A percentile compares a stretch with the other conserved stretches of the same genome.
Evolutionary conservation across 2,888 invertebrate species (phyloP).

Genomic region (Hirtodrosophila duncani): DNA sequence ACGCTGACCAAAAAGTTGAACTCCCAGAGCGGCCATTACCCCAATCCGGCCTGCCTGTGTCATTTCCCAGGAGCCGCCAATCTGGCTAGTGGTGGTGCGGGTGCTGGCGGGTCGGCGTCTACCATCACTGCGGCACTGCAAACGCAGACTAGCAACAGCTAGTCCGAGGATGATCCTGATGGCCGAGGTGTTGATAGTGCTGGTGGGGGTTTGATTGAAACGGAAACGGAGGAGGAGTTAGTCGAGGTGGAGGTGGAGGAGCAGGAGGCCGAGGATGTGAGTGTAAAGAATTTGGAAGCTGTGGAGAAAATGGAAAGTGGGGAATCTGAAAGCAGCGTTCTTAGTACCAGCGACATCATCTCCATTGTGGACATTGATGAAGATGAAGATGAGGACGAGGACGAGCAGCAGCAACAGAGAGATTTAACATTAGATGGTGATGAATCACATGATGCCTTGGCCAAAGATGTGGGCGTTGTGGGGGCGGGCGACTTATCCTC

Average conservation of each 20-base stretch:
- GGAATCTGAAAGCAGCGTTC: conserved; percentile 2
- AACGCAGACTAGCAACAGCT: conserved; percentile 72
- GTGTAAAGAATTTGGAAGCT: conserved; percentile 7
- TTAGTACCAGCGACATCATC: conserved; percentile 32
- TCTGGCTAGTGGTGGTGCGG: conserved; percentile 12
- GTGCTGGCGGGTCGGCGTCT: conserved; percentile 12
- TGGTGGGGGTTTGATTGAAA: conserved; percentile 1
- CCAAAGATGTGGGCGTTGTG: conserved; percentile 53
- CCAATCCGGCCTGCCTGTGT: conserved; percentile 73
- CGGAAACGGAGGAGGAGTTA: background rate
- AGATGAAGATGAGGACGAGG: conserved; percentile 28
- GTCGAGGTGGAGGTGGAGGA: background rate
- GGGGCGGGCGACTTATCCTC: conserved; percentile 47
- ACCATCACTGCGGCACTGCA: conserved; percentile 63
- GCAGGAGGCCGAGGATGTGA: background rate
- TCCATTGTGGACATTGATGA: conserved; percentile 61
- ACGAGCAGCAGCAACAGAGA: conserved; percentile 24
- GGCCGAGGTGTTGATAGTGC: conserved; percentile 16
- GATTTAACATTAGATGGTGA: conserved; percentile 30
- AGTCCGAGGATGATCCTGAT: conserved; percentile 59
- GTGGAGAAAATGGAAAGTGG: background rate
- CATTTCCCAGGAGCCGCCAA: conserved; percentile 72
- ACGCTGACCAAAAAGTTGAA: conserved; percentile 76
- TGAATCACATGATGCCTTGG: conserved; percentile 62
- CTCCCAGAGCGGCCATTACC: conserved; percentile 62